Evolutionary conservation across 23 tunicate species (phyloP), one percentile per base, ranked within the genome.

Genomic region (Diplosoma virens): DNA sequence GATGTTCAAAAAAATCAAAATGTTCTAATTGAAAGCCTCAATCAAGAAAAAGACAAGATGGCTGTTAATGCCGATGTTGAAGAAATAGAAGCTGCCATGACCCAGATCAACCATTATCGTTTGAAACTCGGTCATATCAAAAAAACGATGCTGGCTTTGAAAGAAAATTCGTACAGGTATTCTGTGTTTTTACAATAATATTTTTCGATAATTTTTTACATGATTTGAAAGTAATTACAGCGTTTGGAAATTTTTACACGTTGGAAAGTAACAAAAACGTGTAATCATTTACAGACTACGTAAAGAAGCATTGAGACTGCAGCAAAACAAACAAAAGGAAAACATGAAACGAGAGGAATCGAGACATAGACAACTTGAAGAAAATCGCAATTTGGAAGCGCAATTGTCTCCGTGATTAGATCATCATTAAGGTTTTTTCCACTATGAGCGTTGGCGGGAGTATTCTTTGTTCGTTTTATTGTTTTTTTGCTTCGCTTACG

Each of bases 1-100:
- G 78, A 72, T 5, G 46, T 72, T 3, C 61, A 47, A 48, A 60
- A 72, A 72, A 72, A 72, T 50, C 78, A 72, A 26, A 50, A 23
- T 47, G 78, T 72, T 47, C 28, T 72, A 47, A 72, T 48, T 18
- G 78, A 72, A 48, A 72, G 78, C 28, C 20, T 72, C 25, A 28
- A 21, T 26, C 78, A 72, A 25, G 78, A 47, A 50, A 72, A 30
- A 47, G 36, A 47, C 23, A 72, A 50, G 28, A 33, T 72, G 4
- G n/a, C 6, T 47, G 18, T 47, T 26, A 28, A 23, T 17, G 25
- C 30, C 2, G 60, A 60, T 9, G 22, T 48, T 47, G 25, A 34
- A 47, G 78, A 72, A 11, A 29, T 72, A 2, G 78, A 72, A 72
- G 25, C 22, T 7, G 78, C 78, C 2, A 72, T 72, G 60, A 33